Base-by-base conservation (phyloP, 2,888 invertebrate genomes). In the Caenorhabditis macrosperma region DNA sequence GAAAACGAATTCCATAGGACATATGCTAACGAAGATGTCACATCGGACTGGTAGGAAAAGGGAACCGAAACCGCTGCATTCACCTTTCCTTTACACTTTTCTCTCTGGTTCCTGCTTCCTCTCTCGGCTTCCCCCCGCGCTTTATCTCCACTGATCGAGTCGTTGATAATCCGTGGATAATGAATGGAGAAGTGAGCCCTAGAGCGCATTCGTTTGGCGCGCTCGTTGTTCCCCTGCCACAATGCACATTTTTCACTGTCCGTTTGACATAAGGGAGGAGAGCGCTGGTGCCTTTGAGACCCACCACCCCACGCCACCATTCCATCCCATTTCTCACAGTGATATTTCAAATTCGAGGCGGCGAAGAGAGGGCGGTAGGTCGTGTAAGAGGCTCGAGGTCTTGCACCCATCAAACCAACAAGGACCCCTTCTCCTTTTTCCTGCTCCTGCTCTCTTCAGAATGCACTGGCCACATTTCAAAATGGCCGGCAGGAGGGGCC, bases 321-420 rank as follows among this genome's bases (percentile, higher is more conserved):
- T 15, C 30, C 59, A 61, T 24, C 30, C 17, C 1, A 5, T 7
- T 52, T 33, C 22, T 22, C 54, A 52, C 60, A 35, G 71, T 71
- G 61, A 61, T 71, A 71, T 71, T 71, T 71, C 54, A 61, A 61
- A 61, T 26, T 50, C 35, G 15, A 22, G 57, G 59, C 38, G 15
- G 20, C 44, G 17, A 28, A 33, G 30, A 28, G 20, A 28, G 17
- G 30, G 64, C 30, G n/a, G 48, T 7, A 44, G 50, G 35, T 50
- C n/a, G 52, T 35, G 52, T 35, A 15, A 17, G 30, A n/a, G 48
- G 30, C 41, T 61, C 26, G 50, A 20, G 38, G 33, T n/a, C 54
- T 52, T 61, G 61, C 41, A 28, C 54, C 54, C 41, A 60, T 26
- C 71, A 33, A 60, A 41, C 35, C 54, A 54, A 54, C 54, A 54